Base-by-base conservation (phyloP, 1,140 invertebrate genomes). In the Eriosoma lanigerum region DNA sequence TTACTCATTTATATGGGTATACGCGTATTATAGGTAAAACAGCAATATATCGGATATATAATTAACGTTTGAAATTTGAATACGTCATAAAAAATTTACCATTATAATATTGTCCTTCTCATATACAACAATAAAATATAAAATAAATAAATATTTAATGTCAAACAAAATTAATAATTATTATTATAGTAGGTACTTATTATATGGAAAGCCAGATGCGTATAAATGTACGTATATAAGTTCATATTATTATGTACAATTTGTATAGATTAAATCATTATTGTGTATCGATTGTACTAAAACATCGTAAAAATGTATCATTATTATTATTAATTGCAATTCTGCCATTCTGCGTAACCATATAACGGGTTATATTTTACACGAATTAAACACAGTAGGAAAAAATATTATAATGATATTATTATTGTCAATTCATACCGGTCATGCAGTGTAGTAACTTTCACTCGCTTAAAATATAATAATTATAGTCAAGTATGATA, bases 391-490 rank as follows among this genome's bases (percentile, higher is more conserved):
- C 66, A n/a, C 46, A 70, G 46, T 70, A 52, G 19, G 68, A 72
- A 52, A 72, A 50, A 48, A 26, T 29, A 70, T 19, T 13, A 70
- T 72, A 72, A 62, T 62, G 52, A 8, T 38, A 38, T 38, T 38
- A 38, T 38, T 38, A 52, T 72, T 72, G 68, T 24, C 46, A 29
- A 72, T 72, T 72, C 68, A 72, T 72, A 72, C 5, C 50, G 68
- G 68, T 72, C 68, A 52, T 52, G 68, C 13, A 15, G 17, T 17
- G 10, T 17, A 10, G 17, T 15, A 50, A 46, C 68, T 72, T 72
- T 72, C 68, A 72, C 68, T 72, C 17, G 26, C 1, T 19, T 29
- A 26, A 26, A 72, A 32, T 21, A 52, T 50, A 70, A 26, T 50
- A 26, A 50, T 13, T 13, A 32, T 29, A 62, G 8, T 72, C n/a